A percentile compares a stretch with the other conserved stretches of the same genome.
These are phyloP conservation scores for Himalopsyche tibetana DNA, from an alignment of 2,888 invertebrate species.

Conservation along the genomic window DNA sequence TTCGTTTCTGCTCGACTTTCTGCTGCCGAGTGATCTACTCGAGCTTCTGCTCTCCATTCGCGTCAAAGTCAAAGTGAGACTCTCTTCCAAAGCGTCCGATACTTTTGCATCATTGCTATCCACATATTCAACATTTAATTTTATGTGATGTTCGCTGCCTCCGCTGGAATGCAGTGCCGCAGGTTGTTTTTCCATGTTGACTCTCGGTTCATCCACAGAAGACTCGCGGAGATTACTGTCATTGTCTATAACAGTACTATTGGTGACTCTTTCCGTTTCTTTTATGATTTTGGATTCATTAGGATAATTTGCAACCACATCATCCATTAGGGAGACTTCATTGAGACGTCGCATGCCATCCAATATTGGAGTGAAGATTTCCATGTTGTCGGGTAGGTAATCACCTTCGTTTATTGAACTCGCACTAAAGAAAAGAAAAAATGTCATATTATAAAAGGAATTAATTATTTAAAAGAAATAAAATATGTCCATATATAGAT, in stretches of 20 bases:
- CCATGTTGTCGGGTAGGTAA: slow-evolving; percentile 75
- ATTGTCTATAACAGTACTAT: not conserved
- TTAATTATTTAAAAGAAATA: too few relatives aligned
- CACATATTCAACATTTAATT: slow-evolving; percentile 57
- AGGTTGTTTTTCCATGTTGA: not conserved
- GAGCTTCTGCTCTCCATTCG: slow-evolving; percentile 61
- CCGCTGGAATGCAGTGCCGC: not conserved
- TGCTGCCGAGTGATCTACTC: slow-evolving; percentile 63
- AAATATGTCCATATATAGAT: too few relatives aligned
- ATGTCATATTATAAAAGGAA: not conserved
- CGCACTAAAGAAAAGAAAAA: slow-evolving; percentile 66
- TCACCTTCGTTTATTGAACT: slow-evolving; percentile 69
- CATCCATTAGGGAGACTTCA: slow-evolving; percentile 35
- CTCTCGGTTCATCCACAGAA: not conserved
- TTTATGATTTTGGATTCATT: not conserved
- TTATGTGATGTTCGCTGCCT: slow-evolving; percentile 54
- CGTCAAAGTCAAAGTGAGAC: slow-evolving; percentile 50
- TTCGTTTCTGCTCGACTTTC: slow-evolving; percentile 73
- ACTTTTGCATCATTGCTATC: slow-evolving; percentile 53
- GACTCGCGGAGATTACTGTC: not conserved
- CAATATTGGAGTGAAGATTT: slow-evolving; percentile 75
- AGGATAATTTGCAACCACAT: not conserved
- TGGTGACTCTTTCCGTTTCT: not conserved
- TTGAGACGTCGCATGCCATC: slow-evolving; percentile 72
- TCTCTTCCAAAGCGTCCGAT: slow-evolving; percentile 51